Percentiles rank a stretch among this genome's conserved stretches.
phyloP scores from a whole-genome alignment of 2,113 vertebrate genomes.

The Hoplias malabaricus region DNA sequence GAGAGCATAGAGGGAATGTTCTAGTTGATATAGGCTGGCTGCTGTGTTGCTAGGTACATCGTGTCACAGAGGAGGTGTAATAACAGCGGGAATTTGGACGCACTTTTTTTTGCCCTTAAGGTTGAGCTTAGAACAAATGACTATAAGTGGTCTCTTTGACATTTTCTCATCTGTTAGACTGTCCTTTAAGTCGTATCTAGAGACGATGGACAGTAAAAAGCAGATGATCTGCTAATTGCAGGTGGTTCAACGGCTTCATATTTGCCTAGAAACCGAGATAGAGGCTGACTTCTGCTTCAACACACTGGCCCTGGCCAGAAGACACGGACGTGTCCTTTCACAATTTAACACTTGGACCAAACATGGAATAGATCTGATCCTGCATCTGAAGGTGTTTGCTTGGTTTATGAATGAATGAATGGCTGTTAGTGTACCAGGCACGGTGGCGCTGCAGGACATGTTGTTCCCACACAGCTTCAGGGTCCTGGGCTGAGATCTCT shows the following conservation, averaged over 20 bases:
- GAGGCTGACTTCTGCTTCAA: not conserved
- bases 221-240: slow-evolving; percentile 23
- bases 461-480: too few species aligned
- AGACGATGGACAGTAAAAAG: slow-evolving; percentile 9
- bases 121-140: not conserved
- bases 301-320: not conserved
- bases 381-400: not conserved
- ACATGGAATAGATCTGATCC: not conserved
- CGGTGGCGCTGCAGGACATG: too few species aligned
- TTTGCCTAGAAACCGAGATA: slow-evolving; percentile 2
- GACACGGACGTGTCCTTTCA: not conserved
- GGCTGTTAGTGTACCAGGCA: too few species aligned
- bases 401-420: slow-evolving; percentile 12
- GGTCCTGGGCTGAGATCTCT: too few species aligned
- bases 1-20: slow-evolving; percentile 36
- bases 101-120: not conserved
- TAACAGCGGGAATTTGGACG: slow-evolving; percentile 6
- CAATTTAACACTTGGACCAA: not conserved
- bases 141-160: slow-evolving; percentile 8
- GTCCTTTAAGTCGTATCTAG: slow-evolving; percentile 2
- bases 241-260: slow-evolving; percentile 24
- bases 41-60: not conserved
- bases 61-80: slow-evolving; percentile 15
- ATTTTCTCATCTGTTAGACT: slow-evolving; percentile 3
- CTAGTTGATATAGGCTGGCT: slow-evolving; percentile 10